Evolutionary conservation across 2,113 vertebrate species (phyloP).

Genomic region (Clarias magur): DNA sequence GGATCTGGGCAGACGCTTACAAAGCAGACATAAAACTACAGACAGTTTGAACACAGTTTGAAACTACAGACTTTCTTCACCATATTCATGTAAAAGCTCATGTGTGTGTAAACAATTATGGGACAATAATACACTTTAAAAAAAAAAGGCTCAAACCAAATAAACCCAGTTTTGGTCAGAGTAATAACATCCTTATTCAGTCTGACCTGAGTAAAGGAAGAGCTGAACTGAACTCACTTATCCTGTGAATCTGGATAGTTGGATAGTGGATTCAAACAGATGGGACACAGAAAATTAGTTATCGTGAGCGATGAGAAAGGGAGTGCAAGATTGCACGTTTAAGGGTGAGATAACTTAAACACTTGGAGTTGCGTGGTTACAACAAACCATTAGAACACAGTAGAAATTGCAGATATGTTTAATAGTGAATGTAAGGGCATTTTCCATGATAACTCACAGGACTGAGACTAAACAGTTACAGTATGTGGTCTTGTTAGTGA

Average conservation of each 20-base stretch:
- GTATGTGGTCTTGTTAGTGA: too few relatives aligned
- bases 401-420: too few relatives aligned
- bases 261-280: not conserved
- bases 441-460: too few relatives aligned
- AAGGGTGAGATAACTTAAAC: too few relatives aligned
- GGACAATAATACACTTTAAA: not conserved
- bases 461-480: too few relatives aligned
- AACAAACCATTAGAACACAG: too few relatives aligned
- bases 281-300: not conserved
- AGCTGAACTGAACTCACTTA: not conserved
- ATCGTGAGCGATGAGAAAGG: not conserved
- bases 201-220: not conserved
- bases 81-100: slow-evolving; percentile 9
- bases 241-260: not conserved
- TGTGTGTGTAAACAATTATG: not conserved
- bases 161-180: not conserved
- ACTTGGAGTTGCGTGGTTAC: too few relatives aligned
- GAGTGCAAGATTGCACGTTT: not conserved
- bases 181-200: not conserved
- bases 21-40: slow-evolving; percentile 48
- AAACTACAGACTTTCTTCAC: slow-evolving; percentile 6
- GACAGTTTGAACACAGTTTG: slow-evolving; percentile 32
- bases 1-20: slow-evolving; percentile 39
- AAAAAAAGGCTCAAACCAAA: not conserved
- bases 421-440: too few relatives aligned